Evolutionary conservation across 2,888 invertebrate genomes (phyloP), one percentile per base, ranked within the genome.

Genomic region (Cynaeus angustus): DNA sequence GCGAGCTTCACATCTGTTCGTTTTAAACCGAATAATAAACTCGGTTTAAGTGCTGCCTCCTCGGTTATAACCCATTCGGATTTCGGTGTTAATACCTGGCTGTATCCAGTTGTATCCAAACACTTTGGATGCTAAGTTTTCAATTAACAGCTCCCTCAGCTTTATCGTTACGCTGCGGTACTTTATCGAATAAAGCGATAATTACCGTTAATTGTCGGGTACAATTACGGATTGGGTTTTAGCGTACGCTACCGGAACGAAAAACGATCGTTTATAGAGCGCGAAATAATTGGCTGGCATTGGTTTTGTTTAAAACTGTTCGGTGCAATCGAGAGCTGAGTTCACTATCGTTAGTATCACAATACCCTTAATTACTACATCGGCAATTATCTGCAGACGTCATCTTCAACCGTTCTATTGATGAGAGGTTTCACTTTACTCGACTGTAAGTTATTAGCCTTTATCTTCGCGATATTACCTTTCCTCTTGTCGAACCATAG

Each of bases 341-440:
- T 53, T 14, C 66, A 33, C 30, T 46, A 68, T 66, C 37, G 30
- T 41, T 37, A 46, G 46, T 52, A 50, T 58, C 58, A 69, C 69
- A 69, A 69, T 69, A 58, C 61, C 70, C 68, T 67, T 70, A 72
- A 72, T 72, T 72, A 72, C 70, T 43, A 64, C 45, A 69, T 59
- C 37, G 64, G 70, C 67, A 72, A 70, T 72, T 72, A 70, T 72
- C 67, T 59, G 56, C 72, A 72, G 72, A 59, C 55, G 70, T 72
- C 70, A 70, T 72, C 70, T 56, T 56, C 48, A 64, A 37, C 46
- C 16, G 48, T 66, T 66, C 55, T 52, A 70, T 72, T 55, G 55
- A 37, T 67, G 62, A 50, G 41, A 38, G 59, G 66, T 67, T 72
- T 52, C 53, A 61, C 52, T 65, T 59, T 48, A 41, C 43, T 66